Conservation (phyloP, 2,113 vertebrate genomes). For the Xenotilapia leptura region DNA sequence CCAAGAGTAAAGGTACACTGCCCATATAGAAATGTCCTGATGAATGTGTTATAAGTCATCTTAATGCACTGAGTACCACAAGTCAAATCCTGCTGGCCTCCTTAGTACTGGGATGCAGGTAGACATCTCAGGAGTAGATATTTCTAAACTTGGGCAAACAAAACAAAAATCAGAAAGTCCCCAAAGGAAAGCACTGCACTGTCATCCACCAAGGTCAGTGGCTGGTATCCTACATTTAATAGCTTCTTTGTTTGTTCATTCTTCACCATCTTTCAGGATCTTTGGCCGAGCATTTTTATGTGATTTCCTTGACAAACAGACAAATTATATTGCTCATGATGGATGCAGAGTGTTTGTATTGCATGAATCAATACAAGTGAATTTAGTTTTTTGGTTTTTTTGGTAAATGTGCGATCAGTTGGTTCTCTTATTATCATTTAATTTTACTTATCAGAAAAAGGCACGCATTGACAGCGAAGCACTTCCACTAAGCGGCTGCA, state of each 20-base stretch:
- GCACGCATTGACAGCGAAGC: slow-evolving; percentile 7
- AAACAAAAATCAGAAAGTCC: neutral
- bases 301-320: neutral
- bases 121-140: neutral
- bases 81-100: neutral
- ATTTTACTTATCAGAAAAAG: neutral
- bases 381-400: rapidly evolving
- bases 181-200: neutral
- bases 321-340: neutral
- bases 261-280: neutral
- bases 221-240: neutral
- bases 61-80: neutral
- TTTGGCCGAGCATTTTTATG: neutral
- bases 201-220: neutral
- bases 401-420: neutral
- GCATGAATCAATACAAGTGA: neutral
- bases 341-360: neutral
- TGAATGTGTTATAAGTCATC: neutral
- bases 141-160: neutral
- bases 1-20: neutral
- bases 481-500: slow-evolving; percentile 39
- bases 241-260: neutral
- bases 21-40: neutral
- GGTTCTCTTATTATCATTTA: neutral
- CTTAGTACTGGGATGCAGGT: neutral